Evolutionary conservation across 1,140 invertebrate species (phyloP), one percentile per base, ranked within the genome.

Genomic region (Globodera rostochiensis): DNA sequence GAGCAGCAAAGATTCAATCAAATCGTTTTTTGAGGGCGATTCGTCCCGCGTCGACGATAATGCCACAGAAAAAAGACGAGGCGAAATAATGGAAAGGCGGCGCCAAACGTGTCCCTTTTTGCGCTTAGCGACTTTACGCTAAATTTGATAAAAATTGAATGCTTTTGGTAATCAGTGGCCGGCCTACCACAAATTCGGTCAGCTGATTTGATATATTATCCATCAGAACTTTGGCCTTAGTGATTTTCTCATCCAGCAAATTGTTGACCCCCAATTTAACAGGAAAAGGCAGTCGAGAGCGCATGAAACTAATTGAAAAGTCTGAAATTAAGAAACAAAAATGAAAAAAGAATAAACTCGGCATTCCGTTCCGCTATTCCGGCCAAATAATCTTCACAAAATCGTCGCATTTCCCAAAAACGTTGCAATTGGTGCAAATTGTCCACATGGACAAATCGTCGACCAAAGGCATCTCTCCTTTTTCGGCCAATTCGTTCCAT

Each of bases 41-140:
- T 57, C 64, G 25, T 11, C 46, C 73, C 67, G 75, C 21, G 50
- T 2, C 46, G 47, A 80, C 13, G 25, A 47, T 13, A 36, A 60
- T 21, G 70, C n/a, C 60, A 80, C 47, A 6, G 70, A 64, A 50
- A 80, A 80, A n/a, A 80, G 47, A 21, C 79, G 79, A 8, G 79
- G 79, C 19, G 79, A 80, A 50, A 80, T 21, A 13, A 80, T 71
- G 69, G 69, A 71, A 9, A 71, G 69, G 6, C 69, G 69, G 13
- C 69, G 69, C 69, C 69, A 71, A 9, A 45, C 13, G 36, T n/a
- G 25, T 8, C 69, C 69, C 69, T 13, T 71, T 47, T 47, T 71
- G 36, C 19, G 21, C 7, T 64, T 13, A 6, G 57, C 57, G 11
- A 64, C 11, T 64, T 64, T 64, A 64, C 15, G 57, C 57, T 64